Evolutionary conservation across 2,888 invertebrate genomes (phyloP).

Genomic region (Oscheius sp.): DNA sequence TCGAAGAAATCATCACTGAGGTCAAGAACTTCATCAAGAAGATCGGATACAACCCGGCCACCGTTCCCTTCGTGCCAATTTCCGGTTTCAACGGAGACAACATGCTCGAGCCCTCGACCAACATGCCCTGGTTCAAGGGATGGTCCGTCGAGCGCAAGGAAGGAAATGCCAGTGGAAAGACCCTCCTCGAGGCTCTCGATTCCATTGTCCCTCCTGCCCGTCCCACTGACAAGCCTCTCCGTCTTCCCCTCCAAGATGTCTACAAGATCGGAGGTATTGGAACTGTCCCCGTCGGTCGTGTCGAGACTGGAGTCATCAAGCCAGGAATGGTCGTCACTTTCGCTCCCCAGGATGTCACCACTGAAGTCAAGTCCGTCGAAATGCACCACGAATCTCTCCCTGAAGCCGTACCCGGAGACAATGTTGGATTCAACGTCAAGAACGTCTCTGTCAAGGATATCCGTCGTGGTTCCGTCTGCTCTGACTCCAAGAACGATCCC

Average conservation of each 20-base stretch:
- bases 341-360: constrained; percentile 94
- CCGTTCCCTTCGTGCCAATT: constrained; percentile 97
- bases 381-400: constrained; percentile 99
- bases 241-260: constrained; percentile 98
- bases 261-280: constrained; percentile 99
- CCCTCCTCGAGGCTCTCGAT: constrained; percentile 95
- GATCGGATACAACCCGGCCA: constrained; percentile 95
- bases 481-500: constrained; percentile 96
- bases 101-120: constrained; percentile 94
- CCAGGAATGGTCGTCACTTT: constrained; percentile 96
- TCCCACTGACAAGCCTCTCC: constrained; percentile 95
- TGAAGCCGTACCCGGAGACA: constrained; percentile 84
- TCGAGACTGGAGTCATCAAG: constrained; percentile 96
- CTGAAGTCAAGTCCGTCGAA: constrained; percentile 99
- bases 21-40: constrained; percentile 90
- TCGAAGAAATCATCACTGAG: constrained; percentile 99
- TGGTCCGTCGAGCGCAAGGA: constrained; percentile 95
- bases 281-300: constrained; percentile 99
- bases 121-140: constrained; percentile 94
- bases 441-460: constrained; percentile 99
- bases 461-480: constrained; percentile 97
- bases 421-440: constrained; percentile 99
- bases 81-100: constrained; percentile 99
- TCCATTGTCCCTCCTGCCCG: constrained; percentile 93
- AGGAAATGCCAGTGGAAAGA: constrained; percentile 91